Conservation (phyloP, 2,888 invertebrate genomes). For the Osedax fenrisi region DNA sequence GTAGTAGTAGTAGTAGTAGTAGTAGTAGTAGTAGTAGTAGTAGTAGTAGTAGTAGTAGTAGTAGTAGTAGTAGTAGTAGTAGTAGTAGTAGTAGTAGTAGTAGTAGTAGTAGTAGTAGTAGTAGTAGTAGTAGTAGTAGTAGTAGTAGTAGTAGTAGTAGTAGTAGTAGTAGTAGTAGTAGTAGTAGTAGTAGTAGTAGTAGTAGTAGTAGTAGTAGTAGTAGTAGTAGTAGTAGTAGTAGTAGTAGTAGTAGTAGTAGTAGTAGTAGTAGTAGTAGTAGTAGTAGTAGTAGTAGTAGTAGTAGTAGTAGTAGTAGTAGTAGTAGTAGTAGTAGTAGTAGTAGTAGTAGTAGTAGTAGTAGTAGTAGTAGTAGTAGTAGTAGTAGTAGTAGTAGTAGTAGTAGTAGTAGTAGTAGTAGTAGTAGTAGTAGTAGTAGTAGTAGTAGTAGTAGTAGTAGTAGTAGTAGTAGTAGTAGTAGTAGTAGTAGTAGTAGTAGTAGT, state of each 20-base stretch:
- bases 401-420: constrained; percentile 27
- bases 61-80: neutral
- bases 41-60: neutral
- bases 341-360: neutral
- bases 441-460: constrained; percentile 23
- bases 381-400: constrained; percentile 20
- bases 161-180: neutral
- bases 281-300: neutral
- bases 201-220: neutral
- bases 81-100: neutral
- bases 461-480: constrained; percentile 24
- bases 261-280: neutral
- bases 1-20: neutral
- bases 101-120: neutral
- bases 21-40: neutral
- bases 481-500: constrained; percentile 26
- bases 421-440: constrained; percentile 26
- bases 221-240: neutral
- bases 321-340: neutral
- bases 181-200: neutral
- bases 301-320: neutral
- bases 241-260: neutral
- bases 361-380: constrained; percentile 15
- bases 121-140: neutral
- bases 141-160: neutral